Evolutionary conservation across 1,140 invertebrate genomes (phyloP).

Genomic region (Aphelenchoides fujianensis): DNA sequence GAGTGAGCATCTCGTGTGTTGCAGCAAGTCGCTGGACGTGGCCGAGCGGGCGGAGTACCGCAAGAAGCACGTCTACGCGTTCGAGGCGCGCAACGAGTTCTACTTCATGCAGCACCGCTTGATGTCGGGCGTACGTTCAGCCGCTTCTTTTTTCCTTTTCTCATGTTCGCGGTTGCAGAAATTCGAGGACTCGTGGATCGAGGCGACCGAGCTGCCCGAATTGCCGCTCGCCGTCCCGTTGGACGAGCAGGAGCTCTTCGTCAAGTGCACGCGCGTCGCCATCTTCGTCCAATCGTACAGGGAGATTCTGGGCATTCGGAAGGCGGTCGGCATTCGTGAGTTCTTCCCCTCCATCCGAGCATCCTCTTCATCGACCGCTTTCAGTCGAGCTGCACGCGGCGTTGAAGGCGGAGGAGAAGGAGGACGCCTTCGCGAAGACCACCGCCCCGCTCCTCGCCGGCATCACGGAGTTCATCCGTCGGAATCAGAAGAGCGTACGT

Average conservation of each 20-base stretch:
- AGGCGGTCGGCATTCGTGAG: neutral
- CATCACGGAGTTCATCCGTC: neutral
- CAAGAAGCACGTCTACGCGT: neutral
- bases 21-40: neutral
- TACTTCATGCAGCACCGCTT: neutral
- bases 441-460: neutral
- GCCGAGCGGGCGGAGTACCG: neutral
- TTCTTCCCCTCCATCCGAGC: neutral
- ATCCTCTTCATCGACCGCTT: neutral
- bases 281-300: neutral
- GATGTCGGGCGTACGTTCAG: neutral
- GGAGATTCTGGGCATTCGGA: neutral
- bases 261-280: slow-evolving; percentile 1
- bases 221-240: neutral
- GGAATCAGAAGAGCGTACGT: neutral
- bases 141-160: neutral
- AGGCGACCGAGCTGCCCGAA: neutral
- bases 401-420: neutral
- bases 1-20: neutral
- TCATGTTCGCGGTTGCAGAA: neutral
- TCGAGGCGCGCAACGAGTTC: neutral
- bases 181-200: slow-evolving; percentile 9
- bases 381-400: neutral
- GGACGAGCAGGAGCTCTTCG: neutral
- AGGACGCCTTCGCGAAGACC: neutral